A percentile compares a stretch with the other conserved stretches of the same genome.
Evolutionary conservation across 2,888 invertebrate species (phyloP).

Genomic region (Scaptomyza tumidula): DNA sequence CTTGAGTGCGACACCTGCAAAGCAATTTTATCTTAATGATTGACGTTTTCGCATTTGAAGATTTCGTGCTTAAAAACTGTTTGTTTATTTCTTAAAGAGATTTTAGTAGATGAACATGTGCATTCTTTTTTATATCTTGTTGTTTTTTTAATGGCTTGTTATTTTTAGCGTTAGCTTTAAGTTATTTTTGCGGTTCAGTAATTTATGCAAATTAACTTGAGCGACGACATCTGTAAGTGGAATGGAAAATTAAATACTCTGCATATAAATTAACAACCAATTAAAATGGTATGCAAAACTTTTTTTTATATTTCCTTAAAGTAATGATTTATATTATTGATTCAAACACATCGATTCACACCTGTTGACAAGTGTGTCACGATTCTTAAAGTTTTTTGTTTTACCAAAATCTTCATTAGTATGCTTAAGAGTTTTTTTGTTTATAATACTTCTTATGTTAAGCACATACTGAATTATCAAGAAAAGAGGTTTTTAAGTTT

Average conservation of each 20-base stretch:
- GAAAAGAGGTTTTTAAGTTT: neutral
- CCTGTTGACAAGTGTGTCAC: conserved; percentile 55
- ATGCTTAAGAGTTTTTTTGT: conserved; percentile 19
- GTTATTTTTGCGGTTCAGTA: conserved; percentile 16
- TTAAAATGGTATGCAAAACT: neutral
- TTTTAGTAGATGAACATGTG: conserved; percentile 19
- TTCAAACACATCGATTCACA: conserved; percentile 46
- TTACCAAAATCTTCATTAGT: conserved; percentile 23
- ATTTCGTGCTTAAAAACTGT: conserved; percentile 23
- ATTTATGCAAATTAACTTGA: conserved; percentile 52
- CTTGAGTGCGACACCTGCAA: conserved; percentile 46
- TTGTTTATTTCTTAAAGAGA: conserved; percentile 3
- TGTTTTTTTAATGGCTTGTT: neutral
- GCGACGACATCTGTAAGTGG: conserved; percentile 32
- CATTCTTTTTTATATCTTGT: neutral
- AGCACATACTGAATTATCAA: conserved; percentile 17
- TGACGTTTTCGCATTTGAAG: conserved; percentile 43
- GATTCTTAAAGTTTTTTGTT: conserved; percentile 16
- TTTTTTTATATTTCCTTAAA: conserved; percentile 1
- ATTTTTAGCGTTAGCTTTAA: conserved; percentile 21
- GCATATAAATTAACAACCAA: conserved; percentile 15
- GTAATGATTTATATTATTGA: conserved; percentile 21
- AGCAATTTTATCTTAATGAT: conserved; percentile 12
- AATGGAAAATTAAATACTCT: conserved; percentile 20
- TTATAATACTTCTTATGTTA: neutral